Conservation (phyloP, 2,888 invertebrate genomes). For the Congeria kusceri region DNA sequence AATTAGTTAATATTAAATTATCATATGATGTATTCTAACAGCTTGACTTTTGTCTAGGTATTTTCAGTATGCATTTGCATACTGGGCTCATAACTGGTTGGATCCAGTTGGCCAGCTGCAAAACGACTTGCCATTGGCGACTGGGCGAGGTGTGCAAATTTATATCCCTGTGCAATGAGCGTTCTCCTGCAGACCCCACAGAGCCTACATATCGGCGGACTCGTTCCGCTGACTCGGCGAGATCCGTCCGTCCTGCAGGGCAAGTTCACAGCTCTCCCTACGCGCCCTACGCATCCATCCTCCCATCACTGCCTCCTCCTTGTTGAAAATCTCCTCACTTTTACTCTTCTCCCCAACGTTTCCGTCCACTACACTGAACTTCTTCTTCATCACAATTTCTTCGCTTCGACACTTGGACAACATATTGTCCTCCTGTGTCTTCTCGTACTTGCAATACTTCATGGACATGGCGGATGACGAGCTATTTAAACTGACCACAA, state of each 20-base stretch:
- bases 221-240: conserved; percentile 52
- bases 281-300: conserved; percentile 57
- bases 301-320: conserved; percentile 35
- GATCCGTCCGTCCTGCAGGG: conserved; percentile 75
- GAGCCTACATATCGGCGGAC: no score
- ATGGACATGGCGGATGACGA: conserved; percentile 42
- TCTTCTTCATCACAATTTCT: conserved; percentile 48
- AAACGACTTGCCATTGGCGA: no score
- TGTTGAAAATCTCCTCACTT: conserved; percentile 67
- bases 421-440: conserved; percentile 20
- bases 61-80: no score
- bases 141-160: no score
- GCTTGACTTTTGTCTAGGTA: no score
- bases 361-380: conserved; percentile 27
- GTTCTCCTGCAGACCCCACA: no score
- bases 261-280: conserved; percentile 77
- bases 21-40: no score
- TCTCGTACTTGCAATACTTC: conserved; percentile 40
- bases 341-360: conserved; percentile 58
- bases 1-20: no score
- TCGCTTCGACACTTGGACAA: conserved; percentile 53
- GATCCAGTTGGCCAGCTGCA: no score
- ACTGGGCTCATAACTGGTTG: no score
- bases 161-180: no score
- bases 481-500: conserved; percentile 27